Evolutionary conservation across 2,888 invertebrate genomes (phyloP).

Genomic region (Euphydryas editha): DNA sequence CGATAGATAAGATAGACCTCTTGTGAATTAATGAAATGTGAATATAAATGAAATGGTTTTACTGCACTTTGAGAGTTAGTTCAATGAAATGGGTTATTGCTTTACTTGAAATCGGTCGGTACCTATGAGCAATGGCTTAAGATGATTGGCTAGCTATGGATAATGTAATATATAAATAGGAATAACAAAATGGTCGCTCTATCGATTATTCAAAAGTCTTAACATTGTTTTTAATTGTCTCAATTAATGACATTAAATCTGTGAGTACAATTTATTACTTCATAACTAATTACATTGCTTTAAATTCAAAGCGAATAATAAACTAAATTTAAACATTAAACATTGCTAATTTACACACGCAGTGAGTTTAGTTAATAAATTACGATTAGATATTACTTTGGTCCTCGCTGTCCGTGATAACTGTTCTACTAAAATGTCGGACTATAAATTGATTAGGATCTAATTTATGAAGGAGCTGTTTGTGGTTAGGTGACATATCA

Average conservation of each 20-base stretch:
- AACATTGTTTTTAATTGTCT: no score
- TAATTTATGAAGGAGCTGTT: conserved; percentile 38
- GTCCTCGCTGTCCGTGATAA: conserved; percentile 7
- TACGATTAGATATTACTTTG: conserved; percentile 14
- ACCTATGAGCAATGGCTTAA: not conserved
- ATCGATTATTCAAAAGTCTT: no score
- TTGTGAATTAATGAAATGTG: no score
- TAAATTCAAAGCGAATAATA: conserved; percentile 1
- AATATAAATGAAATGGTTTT: no score
- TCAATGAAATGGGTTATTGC: not conserved
- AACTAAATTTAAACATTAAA: not conserved
- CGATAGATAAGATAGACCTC: no score
- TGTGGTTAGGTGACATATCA: conserved; percentile 14
- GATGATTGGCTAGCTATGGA: not conserved
- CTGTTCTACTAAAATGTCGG: conserved; percentile 31
- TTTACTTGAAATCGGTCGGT: not conserved
- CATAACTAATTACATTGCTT: not conserved
- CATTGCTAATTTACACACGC: conserved; percentile 1
- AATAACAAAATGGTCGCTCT: no score
- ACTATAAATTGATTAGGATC: conserved; percentile 43
- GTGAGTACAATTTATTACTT: not conserved
- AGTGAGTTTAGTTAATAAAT: conserved; percentile 18
- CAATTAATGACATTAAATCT: no score
- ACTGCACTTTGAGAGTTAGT: no score
- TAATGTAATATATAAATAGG: no score